Evolutionary conservation across 2,888 invertebrate species (phyloP), one percentile per base, ranked within the genome.

Genomic region (Punctoribates punctum): DNA sequence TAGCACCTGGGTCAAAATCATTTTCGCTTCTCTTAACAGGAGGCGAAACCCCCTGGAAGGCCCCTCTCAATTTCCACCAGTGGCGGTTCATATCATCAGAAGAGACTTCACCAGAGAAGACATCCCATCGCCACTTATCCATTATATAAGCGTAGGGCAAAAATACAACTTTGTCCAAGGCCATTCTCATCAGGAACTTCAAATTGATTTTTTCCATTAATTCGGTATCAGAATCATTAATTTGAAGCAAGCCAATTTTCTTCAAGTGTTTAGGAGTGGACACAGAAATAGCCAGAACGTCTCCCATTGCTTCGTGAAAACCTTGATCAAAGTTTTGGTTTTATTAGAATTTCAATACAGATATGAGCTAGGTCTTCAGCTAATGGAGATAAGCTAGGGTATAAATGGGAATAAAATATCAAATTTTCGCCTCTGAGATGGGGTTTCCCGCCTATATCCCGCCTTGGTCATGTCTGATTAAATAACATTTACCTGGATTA

Each of bases 1-100:
- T 96, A 62, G 94, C 90, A 3, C 94, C 96, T 73, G 94, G 90
- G 83, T 96, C 96, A 82, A 96, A 96, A 85, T 96, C 93, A 78
- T 89, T 87, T 84, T 94, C 94, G 0, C 92, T 92, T 62, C 95
- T 87, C 0, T 34, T 89, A 15, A 79, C 82, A 0, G 88, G 87
- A 0, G 89, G 87, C 6, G 84, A 83, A 51, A 90, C 83, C 0
- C 90, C 90, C 82, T 90, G 88, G 77, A 88, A 84, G 38, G 79
- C 77, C 25, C 80, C 25, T 25, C 80, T 78, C 73, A 94, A 84
- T 82, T 92, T 87, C 90, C 93, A 93, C 90, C 92, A 94, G 80
- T 93, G 91, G 79, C 93, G 92, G 82, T 93, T 94, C 83, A 92
- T 91, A 80, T 91, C 89, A 67, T 91, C 90, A 81, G 90, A 90